phyloP scores from a whole-genome alignment of 35 echinoderm and acorn worm genomes.

The Apostichopus japonicus region DNA sequence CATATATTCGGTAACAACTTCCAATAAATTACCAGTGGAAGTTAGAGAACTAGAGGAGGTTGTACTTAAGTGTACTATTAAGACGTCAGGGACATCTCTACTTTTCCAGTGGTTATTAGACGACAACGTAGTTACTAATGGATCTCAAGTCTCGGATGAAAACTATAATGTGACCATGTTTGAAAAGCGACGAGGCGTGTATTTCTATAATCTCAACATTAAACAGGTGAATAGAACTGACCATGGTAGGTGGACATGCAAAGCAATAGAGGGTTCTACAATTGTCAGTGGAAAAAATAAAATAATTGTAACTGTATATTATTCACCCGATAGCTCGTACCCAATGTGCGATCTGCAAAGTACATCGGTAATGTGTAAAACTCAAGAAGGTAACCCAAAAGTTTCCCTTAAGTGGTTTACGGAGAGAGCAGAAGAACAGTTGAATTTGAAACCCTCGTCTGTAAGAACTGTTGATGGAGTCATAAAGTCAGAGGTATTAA shows the following conservation, averaged over 20 bases:
- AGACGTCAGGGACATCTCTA: not conserved
- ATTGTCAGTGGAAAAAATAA: not conserved
- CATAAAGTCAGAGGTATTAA: constrained; percentile 7
- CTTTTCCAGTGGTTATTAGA: not conserved
- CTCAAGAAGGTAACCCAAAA: constrained; percentile 41
- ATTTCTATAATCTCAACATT: not conserved
- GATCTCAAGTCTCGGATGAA: not conserved
- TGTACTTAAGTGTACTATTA: not conserved
- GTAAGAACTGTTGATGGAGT: not conserved
- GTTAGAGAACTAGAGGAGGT: not conserved
- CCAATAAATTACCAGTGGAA: not conserved
- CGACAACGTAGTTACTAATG: constrained; percentile 17
- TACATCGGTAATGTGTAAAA: not conserved
- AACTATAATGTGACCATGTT: not conserved
- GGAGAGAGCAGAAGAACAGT: not conserved
- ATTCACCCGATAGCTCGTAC: constrained; percentile 17
- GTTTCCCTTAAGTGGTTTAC: constrained; percentile 16
- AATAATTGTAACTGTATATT: not conserved
- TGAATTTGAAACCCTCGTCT: constrained; percentile 9
- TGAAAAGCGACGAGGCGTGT: not conserved
- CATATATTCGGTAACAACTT: not conserved
- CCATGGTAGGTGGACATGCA: constrained; percentile 30
- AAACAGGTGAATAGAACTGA: not conserved
- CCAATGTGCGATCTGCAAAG: constrained; percentile 7
- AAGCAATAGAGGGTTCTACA: not conserved